A percentile compares a stretch with the other conserved stretches of the same genome.
Conservation (phyloP, 2,888 invertebrate genomes). For the Rhagonycha fulva region DNA sequence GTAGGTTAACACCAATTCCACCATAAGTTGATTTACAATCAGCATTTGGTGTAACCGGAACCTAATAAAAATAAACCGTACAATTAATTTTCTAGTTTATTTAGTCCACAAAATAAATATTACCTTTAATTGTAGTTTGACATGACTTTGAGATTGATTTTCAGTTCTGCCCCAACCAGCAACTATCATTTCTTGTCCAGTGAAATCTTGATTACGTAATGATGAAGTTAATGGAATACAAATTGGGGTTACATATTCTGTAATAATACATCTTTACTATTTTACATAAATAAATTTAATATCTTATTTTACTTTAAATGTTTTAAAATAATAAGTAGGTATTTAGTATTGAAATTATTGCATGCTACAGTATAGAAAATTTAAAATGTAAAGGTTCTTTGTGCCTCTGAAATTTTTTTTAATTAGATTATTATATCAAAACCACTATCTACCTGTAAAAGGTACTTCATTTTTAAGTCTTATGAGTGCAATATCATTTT, state of each 20-base stretch:
- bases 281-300: too few species aligned
- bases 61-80: conserved; percentile 36
- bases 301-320: too few species aligned
- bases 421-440: too few species aligned
- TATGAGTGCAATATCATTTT: conserved; percentile 74
- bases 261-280: conserved; percentile 5
- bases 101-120: neutral
- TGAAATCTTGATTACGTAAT: conserved; percentile 50
- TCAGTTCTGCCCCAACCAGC: conserved; percentile 72
- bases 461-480: conserved; percentile 60
- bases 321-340: too few species aligned
- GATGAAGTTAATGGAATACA: conserved; percentile 58
- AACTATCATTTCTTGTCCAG: conserved; percentile 56
- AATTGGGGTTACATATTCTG: conserved; percentile 63
- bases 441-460: conserved; percentile 56
- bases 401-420: too few species aligned
- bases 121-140: conserved; percentile 49
- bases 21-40: conserved; percentile 62
- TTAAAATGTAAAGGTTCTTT: too few species aligned
- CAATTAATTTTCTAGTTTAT: neutral
- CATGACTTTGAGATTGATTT: conserved; percentile 53
- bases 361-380: too few species aligned
- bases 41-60: conserved; percentile 56
- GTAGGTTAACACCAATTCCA: conserved; percentile 53
- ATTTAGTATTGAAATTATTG: too few species aligned